Evolutionary conservation across 35 echinoderm and acorn worm species (phyloP), one percentile per base, ranked within the genome.

Genomic region (Chiridota heheva): DNA sequence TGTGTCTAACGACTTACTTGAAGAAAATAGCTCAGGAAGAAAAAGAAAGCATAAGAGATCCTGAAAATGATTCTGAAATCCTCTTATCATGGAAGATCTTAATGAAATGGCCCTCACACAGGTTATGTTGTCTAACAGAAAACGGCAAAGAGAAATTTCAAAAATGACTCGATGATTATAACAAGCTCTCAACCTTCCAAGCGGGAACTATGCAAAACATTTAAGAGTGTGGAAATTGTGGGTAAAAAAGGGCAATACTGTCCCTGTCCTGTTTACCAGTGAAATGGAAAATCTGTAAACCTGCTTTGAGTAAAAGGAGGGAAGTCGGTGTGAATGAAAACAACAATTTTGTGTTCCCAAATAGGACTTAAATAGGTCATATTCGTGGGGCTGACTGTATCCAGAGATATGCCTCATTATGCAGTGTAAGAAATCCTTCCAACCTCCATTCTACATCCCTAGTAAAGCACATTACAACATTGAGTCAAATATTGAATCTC

Each of bases 381-480:
- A 56, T 87, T 56, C 40, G 90, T 56, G 90, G 65, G 27, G 62
- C 67, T 57, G 90, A 87, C 35, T 26, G 29, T 25, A n/a, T 88
- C 4, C 17, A 74, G 30, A 72, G 76, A 17, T 58, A 72, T 75
- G 35, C 81, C 5, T 17, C 22, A 6, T 29, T 26, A 7, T 85
- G 86, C 69, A 58, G 63, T 13, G 73, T 81, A 27, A 72, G 69
- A 38, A 26, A 84, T 43, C 91, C 91, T 12, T 26, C 60, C 42
- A 39, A 55, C 61, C 55, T 95, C 2, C 62, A 72, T 34, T 69
- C 86, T 18, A 95, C 91, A 42, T 56, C 38, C 16, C 44, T 95
- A 28, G 33, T 85, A n/a, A 95, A 95, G 56, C 86, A 95, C 38
- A 80, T 95, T 78, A 86, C 85, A 0, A 85, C 78, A 5, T 55